phyloP scores from a whole-genome alignment of 1,140 invertebrate species.

The Drosophila nebulosa region DNA sequence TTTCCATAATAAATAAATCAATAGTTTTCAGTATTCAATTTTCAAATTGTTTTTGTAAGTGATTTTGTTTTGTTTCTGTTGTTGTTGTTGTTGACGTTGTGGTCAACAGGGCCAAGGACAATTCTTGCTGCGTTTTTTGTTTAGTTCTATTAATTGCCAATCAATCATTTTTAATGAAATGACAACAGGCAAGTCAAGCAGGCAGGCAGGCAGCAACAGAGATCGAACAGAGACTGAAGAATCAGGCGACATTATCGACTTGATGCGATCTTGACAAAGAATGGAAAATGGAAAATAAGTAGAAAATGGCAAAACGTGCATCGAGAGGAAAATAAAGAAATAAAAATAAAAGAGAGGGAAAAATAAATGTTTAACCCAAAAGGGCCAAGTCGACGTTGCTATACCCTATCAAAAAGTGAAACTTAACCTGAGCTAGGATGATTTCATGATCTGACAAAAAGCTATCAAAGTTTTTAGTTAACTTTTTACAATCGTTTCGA shows the following conservation, averaged over 20 bases:
- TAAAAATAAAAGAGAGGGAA: slow-evolving; percentile 25
- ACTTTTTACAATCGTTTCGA: no score
- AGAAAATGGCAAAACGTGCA: slow-evolving; percentile 62
- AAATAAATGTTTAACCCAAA: no score
- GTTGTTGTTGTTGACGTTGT: neutral
- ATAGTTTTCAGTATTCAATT: slow-evolving; percentile 9
- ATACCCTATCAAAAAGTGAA: no score
- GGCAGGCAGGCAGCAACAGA: slow-evolving; percentile 3
- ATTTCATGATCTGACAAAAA: neutral
- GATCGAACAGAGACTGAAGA: slow-evolving; percentile 34
- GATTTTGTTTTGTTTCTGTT: slow-evolving; percentile 20
- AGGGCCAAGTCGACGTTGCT: no score
- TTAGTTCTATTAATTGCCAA: slow-evolving; percentile 72
- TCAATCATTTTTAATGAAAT: slow-evolving; percentile 79
- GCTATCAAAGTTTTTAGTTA: neutral
- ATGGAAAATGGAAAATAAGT: slow-evolving; percentile 30
- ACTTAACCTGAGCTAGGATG: no score
- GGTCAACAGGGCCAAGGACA: neutral
- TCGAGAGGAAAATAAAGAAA: slow-evolving; percentile 35
- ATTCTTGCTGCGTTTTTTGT: slow-evolving; percentile 20
- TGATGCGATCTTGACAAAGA: slow-evolving; percentile 60
- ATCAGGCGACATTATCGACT: slow-evolving; percentile 67
- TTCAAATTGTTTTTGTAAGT: slow-evolving; percentile 16
- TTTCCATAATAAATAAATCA: slow-evolving; percentile 12
- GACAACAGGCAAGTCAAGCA: slow-evolving; percentile 24